Conservation (phyloP, 2,113 vertebrate species). For the Gadus macrocephalus region DNA sequence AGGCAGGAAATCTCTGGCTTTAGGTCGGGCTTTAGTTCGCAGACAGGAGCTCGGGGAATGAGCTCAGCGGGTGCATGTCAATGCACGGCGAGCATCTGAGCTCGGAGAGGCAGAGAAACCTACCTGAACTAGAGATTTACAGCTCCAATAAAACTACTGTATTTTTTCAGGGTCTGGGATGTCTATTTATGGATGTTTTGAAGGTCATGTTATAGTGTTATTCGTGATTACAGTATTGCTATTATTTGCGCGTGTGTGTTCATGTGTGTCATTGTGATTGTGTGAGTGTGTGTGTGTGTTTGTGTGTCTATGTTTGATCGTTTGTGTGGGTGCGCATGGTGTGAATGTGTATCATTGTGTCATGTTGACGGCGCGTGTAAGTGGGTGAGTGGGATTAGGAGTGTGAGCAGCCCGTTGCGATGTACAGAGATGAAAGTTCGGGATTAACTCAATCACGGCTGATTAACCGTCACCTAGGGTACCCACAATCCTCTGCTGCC, state of each 20-base stretch:
- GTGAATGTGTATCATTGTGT: background rate
- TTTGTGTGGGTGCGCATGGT: no score
- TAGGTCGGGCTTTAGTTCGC: constrained; percentile 11
- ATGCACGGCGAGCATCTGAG: background rate
- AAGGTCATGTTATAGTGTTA: no score
- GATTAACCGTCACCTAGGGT: constrained; percentile 63
- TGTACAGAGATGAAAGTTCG: no score
- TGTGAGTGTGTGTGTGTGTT: background rate
- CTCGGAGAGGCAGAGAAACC: no score
- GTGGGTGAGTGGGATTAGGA: background rate
- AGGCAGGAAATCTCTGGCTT: constrained; percentile 34
- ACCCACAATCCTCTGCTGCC: constrained; percentile 58
- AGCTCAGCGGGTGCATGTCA: constrained; percentile 6
- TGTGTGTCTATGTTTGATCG: background rate
- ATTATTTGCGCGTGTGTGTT: no score
- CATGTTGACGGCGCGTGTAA: background rate
- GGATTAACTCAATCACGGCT: constrained; percentile 48
- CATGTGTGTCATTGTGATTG: no score
- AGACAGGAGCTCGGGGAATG: constrained; percentile 19
- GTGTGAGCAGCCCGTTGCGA: no score
- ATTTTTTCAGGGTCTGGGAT: no score
- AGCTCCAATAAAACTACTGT: no score
- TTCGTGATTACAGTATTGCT: no score
- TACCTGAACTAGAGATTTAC: no score
- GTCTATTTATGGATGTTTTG: no score